Conservation (phyloP, 2,888 invertebrate species). For the Ormyrus thymus region DNA sequence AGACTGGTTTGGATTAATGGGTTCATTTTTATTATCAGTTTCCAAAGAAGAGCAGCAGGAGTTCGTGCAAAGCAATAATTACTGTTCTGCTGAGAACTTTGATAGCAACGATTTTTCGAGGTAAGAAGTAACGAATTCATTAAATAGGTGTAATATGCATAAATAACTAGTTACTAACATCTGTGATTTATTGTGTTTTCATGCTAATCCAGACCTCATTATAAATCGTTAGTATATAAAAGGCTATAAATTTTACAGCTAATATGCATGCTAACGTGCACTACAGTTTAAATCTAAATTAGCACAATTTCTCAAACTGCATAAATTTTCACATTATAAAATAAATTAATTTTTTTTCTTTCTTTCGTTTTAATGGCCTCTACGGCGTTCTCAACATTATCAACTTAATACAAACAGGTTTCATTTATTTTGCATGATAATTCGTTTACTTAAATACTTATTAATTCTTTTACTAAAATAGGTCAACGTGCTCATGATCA, state of each 20-base stretch:
- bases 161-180: slow-evolving; percentile 36
- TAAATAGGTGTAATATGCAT: neutral
- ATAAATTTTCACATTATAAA: too few species aligned
- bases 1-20: neutral
- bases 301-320: too few species aligned
- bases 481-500: too few species aligned
- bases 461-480: too few species aligned
- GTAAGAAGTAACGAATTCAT: slow-evolving; percentile 15
- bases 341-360: too few species aligned
- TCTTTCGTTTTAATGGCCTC: too few species aligned
- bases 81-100: slow-evolving; percentile 72
- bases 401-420: too few species aligned
- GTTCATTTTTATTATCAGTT: slow-evolving; percentile 60
- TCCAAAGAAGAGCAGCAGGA: slow-evolving; percentile 71
- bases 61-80: slow-evolving; percentile 72
- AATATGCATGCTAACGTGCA: too few species aligned
- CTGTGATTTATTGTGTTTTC: slow-evolving; percentile 56
- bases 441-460: too few species aligned
- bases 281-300: too few species aligned
- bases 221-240: slow-evolving; percentile 69
- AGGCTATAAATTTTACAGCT: neutral
- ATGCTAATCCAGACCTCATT: slow-evolving; percentile 67
- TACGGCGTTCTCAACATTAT: too few species aligned
- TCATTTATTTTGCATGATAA: too few species aligned
- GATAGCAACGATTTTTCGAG: slow-evolving; percentile 68